Base-by-base conservation (phyloP, 2,888 invertebrate species). In the Pachliopta kotzebuea region DNA sequence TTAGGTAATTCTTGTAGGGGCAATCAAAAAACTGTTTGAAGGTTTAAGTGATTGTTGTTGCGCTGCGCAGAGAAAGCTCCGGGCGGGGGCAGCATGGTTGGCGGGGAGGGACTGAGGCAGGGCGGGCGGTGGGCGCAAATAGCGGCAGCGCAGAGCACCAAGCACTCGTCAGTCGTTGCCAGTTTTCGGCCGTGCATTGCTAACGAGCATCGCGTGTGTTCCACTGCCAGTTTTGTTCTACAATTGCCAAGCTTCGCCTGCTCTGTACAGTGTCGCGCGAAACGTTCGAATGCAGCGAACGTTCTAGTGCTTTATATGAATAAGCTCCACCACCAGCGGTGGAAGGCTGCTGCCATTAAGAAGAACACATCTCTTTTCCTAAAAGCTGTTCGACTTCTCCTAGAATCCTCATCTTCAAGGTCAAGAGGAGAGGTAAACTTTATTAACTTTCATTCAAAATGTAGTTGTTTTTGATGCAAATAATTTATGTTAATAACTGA, bases 61-160 rank as follows among this genome's bases (percentile, higher is more conserved):
- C 85, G 86, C 81, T 87, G 90, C 90, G 90, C 90, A 89, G 86
- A 82, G 86, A 87, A 88, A 88, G 90, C 84, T 88, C 83, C 76
- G 73, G 83, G 81, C 84, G 86, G 83, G 83, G 76, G 85, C n/a
- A n/a, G n/a, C n/a, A n/a, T n/a, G 75, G 62, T 65, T 75, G 71
- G 72, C 69, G 74, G 68, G 68, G 76, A 31, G 31, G 71, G 76
- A 72, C 74, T n/a, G n/a, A n/a, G n/a, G n/a, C n/a, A n/a, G n/a
- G 76, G 71, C 68, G 74, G 74, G 59, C 74, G 78, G 81, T 82
- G 84, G 80, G 83, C 84, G 84, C 85, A 87, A 88, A 88, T 88
- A 88, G 87, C 87, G 86, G 81, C 84, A 86, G 86, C 83, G 85
- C 85, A 60, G 49, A 61, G 61, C 55, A 49, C 52, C 56, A 49